Conservation (phyloP, 2,797 vertebrate genomes). For the Pristis pectinata region DNA sequence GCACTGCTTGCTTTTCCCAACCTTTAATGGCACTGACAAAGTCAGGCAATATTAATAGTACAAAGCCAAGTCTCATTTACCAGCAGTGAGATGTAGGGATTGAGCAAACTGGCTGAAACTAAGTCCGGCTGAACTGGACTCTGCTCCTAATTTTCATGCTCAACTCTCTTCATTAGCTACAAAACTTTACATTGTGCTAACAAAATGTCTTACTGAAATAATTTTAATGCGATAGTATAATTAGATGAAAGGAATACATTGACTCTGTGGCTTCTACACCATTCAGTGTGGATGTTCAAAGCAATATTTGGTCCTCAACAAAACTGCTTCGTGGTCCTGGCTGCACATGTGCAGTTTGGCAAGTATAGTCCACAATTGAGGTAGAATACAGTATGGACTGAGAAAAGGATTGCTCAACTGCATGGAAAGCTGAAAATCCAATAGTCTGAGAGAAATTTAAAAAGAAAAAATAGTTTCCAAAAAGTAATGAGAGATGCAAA, state of each 20-base stretch:
- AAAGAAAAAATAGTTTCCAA: background rate
- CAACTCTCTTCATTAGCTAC: background rate
- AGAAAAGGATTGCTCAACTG: background rate
- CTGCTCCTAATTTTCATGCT: background rate
- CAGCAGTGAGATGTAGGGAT: background rate
- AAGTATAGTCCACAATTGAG: background rate
- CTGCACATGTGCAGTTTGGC: background rate
- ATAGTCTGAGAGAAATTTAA: background rate
- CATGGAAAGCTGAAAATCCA: background rate
- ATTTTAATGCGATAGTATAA: background rate
- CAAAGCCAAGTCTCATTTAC: background rate
- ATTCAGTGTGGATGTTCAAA: background rate
- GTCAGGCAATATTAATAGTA: background rate
- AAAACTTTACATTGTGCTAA: background rate
- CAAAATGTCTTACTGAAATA: background rate
- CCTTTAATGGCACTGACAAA: background rate
- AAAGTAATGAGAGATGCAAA: background rate
- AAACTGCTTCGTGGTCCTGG: background rate
- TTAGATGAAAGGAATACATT: background rate
- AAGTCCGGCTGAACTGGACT: background rate
- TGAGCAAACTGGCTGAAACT: background rate
- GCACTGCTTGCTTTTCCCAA: background rate
- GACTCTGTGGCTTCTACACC: background rate
- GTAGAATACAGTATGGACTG: background rate
- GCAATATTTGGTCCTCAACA: background rate